phyloP scores from a whole-genome alignment of 2,797 vertebrate species.

The Fratercula arctica region DNA sequence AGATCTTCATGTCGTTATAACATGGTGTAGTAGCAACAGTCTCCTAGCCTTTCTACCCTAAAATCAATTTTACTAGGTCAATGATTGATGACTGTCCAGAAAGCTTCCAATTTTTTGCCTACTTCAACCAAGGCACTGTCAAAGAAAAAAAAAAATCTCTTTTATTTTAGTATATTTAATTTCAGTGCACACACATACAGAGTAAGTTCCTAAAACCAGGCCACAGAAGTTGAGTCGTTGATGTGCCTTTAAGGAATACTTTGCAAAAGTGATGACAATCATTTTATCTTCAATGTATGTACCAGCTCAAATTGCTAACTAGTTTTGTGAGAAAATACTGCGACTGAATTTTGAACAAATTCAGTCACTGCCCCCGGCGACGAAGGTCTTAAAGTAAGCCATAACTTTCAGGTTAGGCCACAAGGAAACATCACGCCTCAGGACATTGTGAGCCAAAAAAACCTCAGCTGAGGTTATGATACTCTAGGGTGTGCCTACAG shows the following conservation, averaged over 20 bases:
- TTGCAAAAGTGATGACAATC: not conserved
- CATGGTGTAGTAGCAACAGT: not conserved
- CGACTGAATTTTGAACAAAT: constrained; percentile 7
- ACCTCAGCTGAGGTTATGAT: constrained; percentile 57
- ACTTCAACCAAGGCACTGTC: not conserved
- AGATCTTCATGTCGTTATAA: not conserved
- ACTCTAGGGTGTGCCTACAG: constrained; percentile 45
- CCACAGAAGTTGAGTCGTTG: not conserved
- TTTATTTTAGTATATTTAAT: not conserved
- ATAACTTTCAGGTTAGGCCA: constrained; percentile 36
- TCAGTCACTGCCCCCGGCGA: not conserved
- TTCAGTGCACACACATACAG: not conserved
- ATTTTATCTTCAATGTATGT: not conserved
- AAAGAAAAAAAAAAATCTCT: not conserved
- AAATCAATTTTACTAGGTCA: not conserved
- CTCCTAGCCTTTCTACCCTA: not conserved
- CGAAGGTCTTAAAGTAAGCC: constrained; percentile 67
- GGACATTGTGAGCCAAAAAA: constrained; percentile 51
- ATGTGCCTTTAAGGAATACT: not conserved
- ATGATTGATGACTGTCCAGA: not conserved
- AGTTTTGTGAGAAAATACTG: not conserved
- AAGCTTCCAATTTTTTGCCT: not conserved
- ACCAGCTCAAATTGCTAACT: not conserved
- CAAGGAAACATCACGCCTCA: constrained; percentile 33
- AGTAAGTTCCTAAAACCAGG: not conserved